These are phyloP conservation scores for Leptodirus hochenwartii DNA, from an alignment of 2,888 invertebrate genomes.

Conservation along the genomic window DNA sequence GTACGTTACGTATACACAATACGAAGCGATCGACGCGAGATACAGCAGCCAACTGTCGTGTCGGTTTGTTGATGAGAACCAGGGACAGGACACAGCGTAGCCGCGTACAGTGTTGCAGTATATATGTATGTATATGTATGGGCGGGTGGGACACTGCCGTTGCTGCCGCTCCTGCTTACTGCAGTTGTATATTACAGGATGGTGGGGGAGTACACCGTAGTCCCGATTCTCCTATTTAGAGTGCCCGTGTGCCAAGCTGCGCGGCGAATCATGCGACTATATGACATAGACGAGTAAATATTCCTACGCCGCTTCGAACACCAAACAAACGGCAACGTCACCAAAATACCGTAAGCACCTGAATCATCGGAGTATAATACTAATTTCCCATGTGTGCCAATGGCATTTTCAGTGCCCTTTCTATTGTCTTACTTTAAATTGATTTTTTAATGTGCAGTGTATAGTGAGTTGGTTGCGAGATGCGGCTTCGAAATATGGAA, in stretches of 20 bases:
- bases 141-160: conserved; percentile 19
- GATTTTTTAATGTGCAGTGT: no score
- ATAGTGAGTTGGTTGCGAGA: not conserved
- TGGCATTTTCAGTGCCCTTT: not conserved
- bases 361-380: conserved; percentile 1
- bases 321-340: not conserved
- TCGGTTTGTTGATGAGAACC: conserved; percentile 24
- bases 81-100: conserved; percentile 15
- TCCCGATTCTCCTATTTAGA: no score
- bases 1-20: conserved; percentile 14
- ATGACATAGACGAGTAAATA: conserved; percentile 29
- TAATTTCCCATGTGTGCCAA: not conserved
- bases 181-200: conserved; percentile 7
- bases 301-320: conserved; percentile 24
- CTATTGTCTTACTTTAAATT: not conserved
- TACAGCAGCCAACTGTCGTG: conserved; percentile 24
- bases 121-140: conserved; percentile 11
- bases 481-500: conserved; percentile 6
- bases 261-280: conserved; percentile 28
- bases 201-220: conserved; percentile 1
- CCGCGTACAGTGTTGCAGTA: conserved; percentile 8
- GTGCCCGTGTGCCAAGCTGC: conserved; percentile 23
- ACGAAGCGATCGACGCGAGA: conserved; percentile 5
- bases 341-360: conserved; percentile 1
- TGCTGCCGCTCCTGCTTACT: conserved; percentile 23